phyloP scores from a whole-genome alignment of 2,888 invertebrate genomes.

The Drosophila eohydei region DNA sequence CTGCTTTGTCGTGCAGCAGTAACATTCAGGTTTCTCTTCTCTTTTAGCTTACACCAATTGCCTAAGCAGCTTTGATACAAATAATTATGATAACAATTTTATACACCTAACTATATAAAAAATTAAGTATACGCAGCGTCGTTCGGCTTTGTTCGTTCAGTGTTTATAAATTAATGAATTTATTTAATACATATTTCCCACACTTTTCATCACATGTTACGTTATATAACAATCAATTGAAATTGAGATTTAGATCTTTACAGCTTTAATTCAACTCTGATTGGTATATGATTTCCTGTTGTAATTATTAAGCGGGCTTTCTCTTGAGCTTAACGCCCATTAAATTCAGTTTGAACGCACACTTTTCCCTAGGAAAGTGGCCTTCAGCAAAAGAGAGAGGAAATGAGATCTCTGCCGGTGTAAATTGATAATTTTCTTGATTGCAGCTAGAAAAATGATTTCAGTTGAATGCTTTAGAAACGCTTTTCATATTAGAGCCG shows the following conservation, averaged over 20 bases:
- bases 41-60: too few relatives aligned
- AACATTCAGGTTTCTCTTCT: too few relatives aligned
- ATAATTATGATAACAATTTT: background rate
- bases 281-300: background rate
- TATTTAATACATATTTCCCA: background rate
- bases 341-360: background rate
- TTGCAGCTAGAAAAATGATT: slow-evolving; percentile 36
- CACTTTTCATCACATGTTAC: background rate
- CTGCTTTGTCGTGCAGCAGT: background rate
- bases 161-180: background rate
- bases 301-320: slow-evolving; percentile 1
- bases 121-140: background rate
- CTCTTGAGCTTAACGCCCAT: background rate
- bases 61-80: background rate
- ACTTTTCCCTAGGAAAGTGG: slow-evolving; percentile 17
- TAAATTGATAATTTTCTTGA: slow-evolving; percentile 45
- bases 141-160: background rate
- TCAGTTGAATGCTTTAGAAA: slow-evolving; percentile 18
- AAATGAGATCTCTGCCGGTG: slow-evolving; percentile 20
- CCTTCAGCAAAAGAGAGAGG: slow-evolving; percentile 3
- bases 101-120: background rate
- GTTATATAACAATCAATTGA: background rate
- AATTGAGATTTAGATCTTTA: background rate
- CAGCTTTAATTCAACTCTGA: background rate
- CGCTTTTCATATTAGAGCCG: slow-evolving; percentile 8